A percentile compares a stretch with the other conserved stretches of the same genome.
These are phyloP conservation scores for Strongylocentrotus purpuratus DNA, from an alignment of 35 echinoderm and acorn worm genomes.

Conservation along the genomic window DNA sequence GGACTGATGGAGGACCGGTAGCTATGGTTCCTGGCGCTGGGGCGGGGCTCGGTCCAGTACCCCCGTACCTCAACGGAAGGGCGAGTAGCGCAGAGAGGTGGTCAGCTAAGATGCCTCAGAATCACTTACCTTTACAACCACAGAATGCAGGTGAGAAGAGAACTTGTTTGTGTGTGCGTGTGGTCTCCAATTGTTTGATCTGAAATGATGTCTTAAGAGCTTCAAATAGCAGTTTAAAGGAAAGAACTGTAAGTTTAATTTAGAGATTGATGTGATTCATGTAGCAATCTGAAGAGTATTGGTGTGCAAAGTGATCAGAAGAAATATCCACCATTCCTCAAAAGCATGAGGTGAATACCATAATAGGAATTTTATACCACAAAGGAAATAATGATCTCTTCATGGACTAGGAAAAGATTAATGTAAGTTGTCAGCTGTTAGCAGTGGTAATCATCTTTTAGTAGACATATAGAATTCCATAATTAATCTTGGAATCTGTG, in stretches of 20 bases:
- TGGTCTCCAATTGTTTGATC: neutral
- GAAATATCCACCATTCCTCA: too few relatives aligned
- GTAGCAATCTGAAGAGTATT: too few relatives aligned
- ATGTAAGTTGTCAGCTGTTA: too few relatives aligned
- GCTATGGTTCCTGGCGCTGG: neutral
- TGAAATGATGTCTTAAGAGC: neutral
- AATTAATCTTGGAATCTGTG: too few relatives aligned
- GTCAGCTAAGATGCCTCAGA: constrained; percentile 24
- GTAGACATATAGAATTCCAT: too few relatives aligned
- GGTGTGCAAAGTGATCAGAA: too few relatives aligned
- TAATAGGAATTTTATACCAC: neutral
- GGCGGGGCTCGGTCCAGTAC: neutral
- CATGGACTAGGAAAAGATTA: too few relatives aligned
- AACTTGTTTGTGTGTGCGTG: neutral
- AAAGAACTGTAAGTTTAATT: too few relatives aligned
- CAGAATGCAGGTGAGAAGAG: neutral
- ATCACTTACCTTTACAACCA: neutral
- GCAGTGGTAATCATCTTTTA: too few relatives aligned
- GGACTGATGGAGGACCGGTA: constrained; percentile 9
- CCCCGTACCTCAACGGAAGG: neutral
- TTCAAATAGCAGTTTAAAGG: too few relatives aligned
- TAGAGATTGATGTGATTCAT: too few relatives aligned
- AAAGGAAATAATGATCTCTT: neutral
- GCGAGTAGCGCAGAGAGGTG: neutral
- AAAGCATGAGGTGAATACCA: too few relatives aligned